phyloP scores from a whole-genome alignment of 2,888 invertebrate genomes.

The Mystacides longicornis region DNA sequence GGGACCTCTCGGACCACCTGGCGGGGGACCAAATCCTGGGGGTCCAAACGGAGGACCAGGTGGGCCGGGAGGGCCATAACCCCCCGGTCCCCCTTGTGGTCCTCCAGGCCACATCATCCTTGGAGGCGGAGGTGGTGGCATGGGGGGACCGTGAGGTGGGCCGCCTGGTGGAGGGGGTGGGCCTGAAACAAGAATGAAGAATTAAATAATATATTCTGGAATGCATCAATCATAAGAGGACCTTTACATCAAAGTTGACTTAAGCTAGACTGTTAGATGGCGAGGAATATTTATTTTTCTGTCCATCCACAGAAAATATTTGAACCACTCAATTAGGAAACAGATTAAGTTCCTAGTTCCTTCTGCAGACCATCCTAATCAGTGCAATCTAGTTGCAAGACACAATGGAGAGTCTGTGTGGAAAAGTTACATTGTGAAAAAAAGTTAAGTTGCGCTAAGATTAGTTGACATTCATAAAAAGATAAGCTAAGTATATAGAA shows the following conservation, averaged over 20 bases:
- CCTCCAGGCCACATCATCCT: conserved; percentile 31
- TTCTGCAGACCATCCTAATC: no score
- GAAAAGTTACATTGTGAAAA: no score
- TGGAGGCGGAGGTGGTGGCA: conserved; percentile 38
- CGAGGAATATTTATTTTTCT: not conserved
- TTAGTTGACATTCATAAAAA: no score
- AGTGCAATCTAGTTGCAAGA: no score
- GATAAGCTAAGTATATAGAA: no score
- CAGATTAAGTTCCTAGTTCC: no score
- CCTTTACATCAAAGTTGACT: not conserved
- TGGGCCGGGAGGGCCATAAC: conserved; percentile 34
- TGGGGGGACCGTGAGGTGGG: conserved; percentile 30
- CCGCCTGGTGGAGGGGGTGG: conserved; percentile 36
- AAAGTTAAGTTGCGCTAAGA: no score
- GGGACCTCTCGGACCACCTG: conserved; percentile 49
- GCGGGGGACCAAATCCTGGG: conserved; percentile 47
- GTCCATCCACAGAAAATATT: not conserved
- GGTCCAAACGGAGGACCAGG: conserved; percentile 35
- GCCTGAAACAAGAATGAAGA: conserved; percentile 19
- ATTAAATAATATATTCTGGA: not conserved
- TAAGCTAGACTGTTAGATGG: not conserved
- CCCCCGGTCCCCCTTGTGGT: conserved; percentile 33
- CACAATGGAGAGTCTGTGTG: no score
- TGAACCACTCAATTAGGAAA: not conserved
- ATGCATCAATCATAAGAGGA: not conserved